phyloP scores from a whole-genome alignment of 1,140 invertebrate genomes.

The Drosophila nannoptera region DNA sequence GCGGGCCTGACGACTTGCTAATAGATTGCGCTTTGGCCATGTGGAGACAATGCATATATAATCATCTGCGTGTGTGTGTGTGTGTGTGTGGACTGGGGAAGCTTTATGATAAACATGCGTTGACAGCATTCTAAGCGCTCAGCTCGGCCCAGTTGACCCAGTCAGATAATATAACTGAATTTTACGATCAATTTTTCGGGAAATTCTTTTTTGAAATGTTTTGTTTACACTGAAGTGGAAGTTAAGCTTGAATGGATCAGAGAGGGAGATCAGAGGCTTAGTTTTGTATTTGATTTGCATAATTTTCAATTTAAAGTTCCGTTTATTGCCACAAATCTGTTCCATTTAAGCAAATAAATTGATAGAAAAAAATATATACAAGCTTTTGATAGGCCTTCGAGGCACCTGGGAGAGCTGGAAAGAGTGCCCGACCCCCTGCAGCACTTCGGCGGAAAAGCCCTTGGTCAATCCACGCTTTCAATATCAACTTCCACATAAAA shows the following conservation, averaged over 20 bases:
- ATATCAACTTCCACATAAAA: constrained; percentile 2
- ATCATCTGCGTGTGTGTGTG: too few relatives aligned
- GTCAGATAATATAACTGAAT: constrained; percentile 34
- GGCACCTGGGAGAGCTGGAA: too few relatives aligned
- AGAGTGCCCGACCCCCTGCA: not conserved
- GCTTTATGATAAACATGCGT: constrained; percentile 47
- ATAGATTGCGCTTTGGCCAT: constrained; percentile 12
- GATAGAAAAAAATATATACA: too few relatives aligned
- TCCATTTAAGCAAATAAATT: too few relatives aligned
- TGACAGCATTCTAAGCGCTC: constrained; percentile 10
- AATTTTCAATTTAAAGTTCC: not conserved
- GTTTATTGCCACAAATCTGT: too few relatives aligned
- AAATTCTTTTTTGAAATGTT: not conserved
- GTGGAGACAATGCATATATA: too few relatives aligned
- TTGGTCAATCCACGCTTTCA: constrained; percentile 5
- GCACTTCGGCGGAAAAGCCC: constrained; percentile 15
- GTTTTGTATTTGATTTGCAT: not conserved
- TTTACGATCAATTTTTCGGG: not conserved
- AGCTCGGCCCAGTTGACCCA: constrained; percentile 38
- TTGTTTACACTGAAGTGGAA: not conserved
- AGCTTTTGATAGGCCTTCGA: too few relatives aligned
- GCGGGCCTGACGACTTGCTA: constrained; percentile 31
- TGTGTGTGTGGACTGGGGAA: not conserved
- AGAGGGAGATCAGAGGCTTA: too few relatives aligned
- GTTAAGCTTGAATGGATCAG: not conserved